phyloP scores from a whole-genome alignment of 2,797 vertebrate species.

The Epinephelus awoara region DNA sequence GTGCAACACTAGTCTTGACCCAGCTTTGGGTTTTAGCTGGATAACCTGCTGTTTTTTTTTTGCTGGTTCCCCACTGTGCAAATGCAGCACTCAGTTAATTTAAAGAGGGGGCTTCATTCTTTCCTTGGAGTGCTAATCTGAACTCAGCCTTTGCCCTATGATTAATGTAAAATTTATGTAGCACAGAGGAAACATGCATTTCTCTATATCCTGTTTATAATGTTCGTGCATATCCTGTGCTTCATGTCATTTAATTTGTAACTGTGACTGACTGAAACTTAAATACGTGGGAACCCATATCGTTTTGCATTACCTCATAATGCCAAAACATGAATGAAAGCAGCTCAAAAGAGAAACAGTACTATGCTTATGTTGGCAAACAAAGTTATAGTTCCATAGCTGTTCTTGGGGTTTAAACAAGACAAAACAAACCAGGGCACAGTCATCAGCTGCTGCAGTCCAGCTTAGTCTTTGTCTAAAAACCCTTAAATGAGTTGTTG shows the following conservation, averaged over 20 bases:
- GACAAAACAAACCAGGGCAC: constrained; percentile 7
- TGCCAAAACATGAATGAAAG: constrained; percentile 11
- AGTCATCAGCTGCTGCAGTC: constrained; percentile 25
- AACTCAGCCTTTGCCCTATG: too few species aligned
- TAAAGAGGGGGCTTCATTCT: too few species aligned
- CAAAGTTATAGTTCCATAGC: constrained; percentile 9
- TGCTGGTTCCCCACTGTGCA: too few species aligned
- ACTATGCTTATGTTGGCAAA: constrained; percentile 33
- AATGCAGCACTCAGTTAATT: too few species aligned
- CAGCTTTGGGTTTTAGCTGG: too few species aligned
- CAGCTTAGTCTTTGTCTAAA: background rate
- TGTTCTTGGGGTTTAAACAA: constrained; percentile 27
- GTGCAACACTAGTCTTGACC: too few species aligned
- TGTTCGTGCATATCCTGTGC: background rate
- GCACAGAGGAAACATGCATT: background rate
- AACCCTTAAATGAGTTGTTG: constrained; percentile 24
- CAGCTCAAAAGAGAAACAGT: constrained; percentile 4
- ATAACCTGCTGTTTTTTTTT: too few species aligned
- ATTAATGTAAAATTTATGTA: too few species aligned
- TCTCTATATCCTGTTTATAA: constrained; percentile 8
- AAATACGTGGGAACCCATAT: background rate
- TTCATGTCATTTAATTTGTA: background rate
- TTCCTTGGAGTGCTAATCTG: too few species aligned
- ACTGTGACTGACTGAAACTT: constrained; percentile 5
- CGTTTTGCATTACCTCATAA: constrained; percentile 1